Percentiles rank a stretch among this genome's conserved stretches.
Conservation (phyloP, 1,140 invertebrate species). For the Hyphantria cunea region DNA sequence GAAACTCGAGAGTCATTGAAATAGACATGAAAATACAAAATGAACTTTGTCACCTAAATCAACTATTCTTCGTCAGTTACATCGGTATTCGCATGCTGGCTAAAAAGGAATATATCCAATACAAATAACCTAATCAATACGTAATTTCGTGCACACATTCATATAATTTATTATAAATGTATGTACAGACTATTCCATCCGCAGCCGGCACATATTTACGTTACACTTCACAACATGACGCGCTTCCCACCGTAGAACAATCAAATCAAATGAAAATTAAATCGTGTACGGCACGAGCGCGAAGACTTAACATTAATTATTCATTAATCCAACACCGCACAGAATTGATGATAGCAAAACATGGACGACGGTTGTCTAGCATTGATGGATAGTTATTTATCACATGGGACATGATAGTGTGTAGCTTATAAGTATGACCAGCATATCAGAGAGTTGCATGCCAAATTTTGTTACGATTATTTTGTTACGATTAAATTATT, state of each 20-base stretch:
- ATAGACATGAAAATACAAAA: too few relatives aligned
- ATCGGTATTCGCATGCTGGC: too few relatives aligned
- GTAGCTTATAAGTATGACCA: not conserved
- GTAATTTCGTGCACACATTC: too few relatives aligned
- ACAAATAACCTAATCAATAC: too few relatives aligned
- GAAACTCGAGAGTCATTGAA: too few relatives aligned
- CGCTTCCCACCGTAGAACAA: constrained; percentile 34
- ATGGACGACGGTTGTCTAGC: constrained; percentile 29
- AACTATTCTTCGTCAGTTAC: too few relatives aligned
- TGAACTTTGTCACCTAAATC: too few relatives aligned
- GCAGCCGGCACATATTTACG: constrained; percentile 24
- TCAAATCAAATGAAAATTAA: constrained; percentile 50
- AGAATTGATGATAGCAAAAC: constrained; percentile 52
- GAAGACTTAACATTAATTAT: constrained; percentile 54
- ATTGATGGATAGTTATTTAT: constrained; percentile 18
- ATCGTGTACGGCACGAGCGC: constrained; percentile 43
- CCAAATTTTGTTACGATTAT: too few relatives aligned
- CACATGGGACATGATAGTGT: constrained; percentile 4
- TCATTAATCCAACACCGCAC: constrained; percentile 44
- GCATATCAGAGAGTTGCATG: too few relatives aligned
- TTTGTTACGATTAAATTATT: too few relatives aligned
- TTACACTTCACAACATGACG: constrained; percentile 22
- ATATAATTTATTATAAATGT: too few relatives aligned
- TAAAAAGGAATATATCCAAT: too few relatives aligned
- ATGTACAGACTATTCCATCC: constrained; percentile 9